Evolutionary conservation across 2,888 invertebrate species (phyloP), one percentile per base, ranked within the genome.

Genomic region (Phorcus lineatus): DNA sequence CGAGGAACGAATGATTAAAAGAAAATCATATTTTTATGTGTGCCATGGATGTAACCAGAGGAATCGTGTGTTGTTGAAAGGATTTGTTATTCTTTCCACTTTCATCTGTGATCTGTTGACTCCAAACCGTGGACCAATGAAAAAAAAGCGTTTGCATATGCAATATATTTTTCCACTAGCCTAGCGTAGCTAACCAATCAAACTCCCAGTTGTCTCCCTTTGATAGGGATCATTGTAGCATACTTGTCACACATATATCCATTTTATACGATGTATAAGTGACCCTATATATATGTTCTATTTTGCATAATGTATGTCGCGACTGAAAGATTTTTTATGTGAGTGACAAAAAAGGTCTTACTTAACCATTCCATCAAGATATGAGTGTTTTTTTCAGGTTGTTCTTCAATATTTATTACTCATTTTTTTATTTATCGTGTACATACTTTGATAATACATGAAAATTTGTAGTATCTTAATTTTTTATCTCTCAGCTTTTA

Each of bases 131-230:
- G 70, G 70, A 70, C 70, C 70, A 70, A 62, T 19, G 22, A 70
- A n/a, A 40, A n/a, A 67, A 70, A 28, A 70, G 31, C 24, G 70
- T 70, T 57, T 70, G 31, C 70, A 70, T 70, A 70, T 70, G 70
- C 70, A 70, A 70, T 70, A 70, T 70, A 70, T 70, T 70, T 70
- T 70, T 70, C 70, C 70, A 70, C 19, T 40, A 70, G 70, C 40
- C 70, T 70, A 70, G 28, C 24, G 13, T 70, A 70, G 70, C 28
- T 28, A 70, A 70, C 70, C 36, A 70, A 40, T 70, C 70, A 70
- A 70, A 70, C 36, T 70, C 31, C 40, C 13, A 47, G 47, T 70
- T 70, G 40, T 70, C 36, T 19, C 70, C 70, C 70, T 36, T 70
- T 70, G 70, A 70, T 70, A 36, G 70, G 70, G 70, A 36, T 70